Evolutionary conservation across 2,797 vertebrate genomes (phyloP), one percentile per base, ranked within the genome.

Genomic region (Lepidocolaptes lacrymiger): DNA sequence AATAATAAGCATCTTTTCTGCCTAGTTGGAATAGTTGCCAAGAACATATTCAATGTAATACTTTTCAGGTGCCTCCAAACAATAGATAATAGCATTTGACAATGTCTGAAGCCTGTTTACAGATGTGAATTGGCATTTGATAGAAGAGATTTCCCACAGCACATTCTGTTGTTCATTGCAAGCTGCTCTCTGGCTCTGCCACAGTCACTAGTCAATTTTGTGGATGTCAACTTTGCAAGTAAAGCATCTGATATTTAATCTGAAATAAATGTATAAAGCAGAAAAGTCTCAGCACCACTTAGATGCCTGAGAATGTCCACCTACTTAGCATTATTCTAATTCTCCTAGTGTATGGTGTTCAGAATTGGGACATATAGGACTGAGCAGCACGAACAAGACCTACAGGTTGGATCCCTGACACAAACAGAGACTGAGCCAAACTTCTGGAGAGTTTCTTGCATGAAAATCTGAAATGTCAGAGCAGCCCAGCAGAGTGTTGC

Each of bases 1-100:
- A 62, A 61, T 88, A 93, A 93, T 80, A 82, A 95, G 56, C 71
- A 96, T 54, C 77, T 88, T 80, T 73, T 10, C 80, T 88, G 48
- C 77, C 90, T 69, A 95, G 94, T 27, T 96, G 80, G 63, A 94
- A 58, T 4, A 94, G 85, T 77, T 96, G 83, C 93, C 93, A 94
- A 95, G 77, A 88, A 79, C 87, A 86, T 77, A 85, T 46, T 84
- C 76, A 74, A 10, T 22, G 37, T 26, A 85, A 39, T 7, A 20
- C 71, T 87, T 62, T 83, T 61, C 80, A 93, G 93, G 77, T 90
- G 93, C 68, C 88, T 91, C 80, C 63, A 95, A 87, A 93, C 76
- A 91, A 72, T 12, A 88, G 78, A 49, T 94, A 89, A 92, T 27
- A 46, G 72, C 79, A 87, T 80, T 68, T 71, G 82, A 89, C 83